Conservation (phyloP, 1,140 invertebrate species). For the Pseudomyrmex concolor region DNA sequence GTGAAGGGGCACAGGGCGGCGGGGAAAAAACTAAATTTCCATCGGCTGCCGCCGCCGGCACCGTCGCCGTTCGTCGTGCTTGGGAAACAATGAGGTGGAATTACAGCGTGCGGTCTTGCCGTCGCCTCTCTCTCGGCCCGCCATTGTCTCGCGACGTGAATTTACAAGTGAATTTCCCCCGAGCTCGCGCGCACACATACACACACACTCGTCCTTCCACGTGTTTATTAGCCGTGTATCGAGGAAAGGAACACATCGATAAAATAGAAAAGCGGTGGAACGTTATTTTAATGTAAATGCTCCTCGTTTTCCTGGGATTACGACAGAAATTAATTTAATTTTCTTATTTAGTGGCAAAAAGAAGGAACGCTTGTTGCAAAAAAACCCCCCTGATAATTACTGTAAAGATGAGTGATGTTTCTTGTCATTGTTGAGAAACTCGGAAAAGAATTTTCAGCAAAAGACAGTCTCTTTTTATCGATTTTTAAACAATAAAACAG, state of each 20-base stretch:
- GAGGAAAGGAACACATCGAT: background rate
- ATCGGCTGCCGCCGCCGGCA: conserved; percentile 62
- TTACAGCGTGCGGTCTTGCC: conserved; percentile 49
- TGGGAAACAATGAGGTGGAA: conserved; percentile 55
- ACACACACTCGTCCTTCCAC: background rate
- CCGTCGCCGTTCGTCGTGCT: conserved; percentile 16
- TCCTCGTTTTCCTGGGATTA: background rate
- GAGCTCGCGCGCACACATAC: background rate
- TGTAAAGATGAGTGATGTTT: too few relatives aligned
- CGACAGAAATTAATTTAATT: background rate
- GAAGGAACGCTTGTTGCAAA: too few relatives aligned
- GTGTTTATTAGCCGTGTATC: conserved; percentile 21
- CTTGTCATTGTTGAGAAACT: too few relatives aligned
- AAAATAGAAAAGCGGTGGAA: background rate
- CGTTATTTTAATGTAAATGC: background rate
- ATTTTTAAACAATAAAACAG: too few relatives aligned
- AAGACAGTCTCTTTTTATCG: too few relatives aligned
- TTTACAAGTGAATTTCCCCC: conserved; percentile 47
- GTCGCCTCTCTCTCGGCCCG: background rate
- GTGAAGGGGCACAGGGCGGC: background rate
- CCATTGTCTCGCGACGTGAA: conserved; percentile 59
- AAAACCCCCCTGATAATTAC: too few relatives aligned
- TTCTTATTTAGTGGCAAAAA: too few relatives aligned
- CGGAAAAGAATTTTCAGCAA: too few relatives aligned
- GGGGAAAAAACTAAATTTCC: conserved; percentile 73